Conservation (phyloP, 1,140 invertebrate species). For the Eumaeus atala region DNA sequence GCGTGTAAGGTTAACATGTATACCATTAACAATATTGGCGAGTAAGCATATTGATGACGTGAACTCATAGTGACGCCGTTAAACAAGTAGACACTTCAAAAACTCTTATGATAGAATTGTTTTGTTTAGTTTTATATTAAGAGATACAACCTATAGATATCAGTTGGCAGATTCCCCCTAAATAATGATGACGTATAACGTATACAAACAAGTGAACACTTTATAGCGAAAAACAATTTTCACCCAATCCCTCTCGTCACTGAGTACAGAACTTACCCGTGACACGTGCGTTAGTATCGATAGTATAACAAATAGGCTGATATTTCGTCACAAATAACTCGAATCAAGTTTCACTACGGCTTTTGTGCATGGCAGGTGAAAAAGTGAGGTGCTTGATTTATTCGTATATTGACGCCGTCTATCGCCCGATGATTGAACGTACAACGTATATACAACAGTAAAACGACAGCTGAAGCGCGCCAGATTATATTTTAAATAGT, state of each 20-base stretch:
- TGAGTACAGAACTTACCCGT: constrained; percentile 64
- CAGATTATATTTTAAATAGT: constrained; percentile 15
- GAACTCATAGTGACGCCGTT: too few relatives aligned
- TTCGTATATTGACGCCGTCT: constrained; percentile 65
- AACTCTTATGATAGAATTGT: too few relatives aligned
- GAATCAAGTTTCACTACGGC: constrained; percentile 72
- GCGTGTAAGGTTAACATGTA: too few relatives aligned
- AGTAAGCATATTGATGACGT: too few relatives aligned
- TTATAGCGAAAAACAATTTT: constrained; percentile 50
- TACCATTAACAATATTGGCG: too few relatives aligned
- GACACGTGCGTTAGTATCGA: constrained; percentile 65
- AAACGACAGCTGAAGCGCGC: constrained; percentile 60
- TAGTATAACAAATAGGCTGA: constrained; percentile 73
- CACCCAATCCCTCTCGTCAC: constrained; percentile 66
- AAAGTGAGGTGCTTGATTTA: constrained; percentile 72
- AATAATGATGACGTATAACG: too few relatives aligned
- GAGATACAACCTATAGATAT: too few relatives aligned
- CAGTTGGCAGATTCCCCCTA: too few relatives aligned
- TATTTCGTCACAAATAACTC: constrained; percentile 73
- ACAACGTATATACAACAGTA: constrained; percentile 66
- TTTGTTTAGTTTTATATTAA: too few relatives aligned
- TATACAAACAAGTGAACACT: too few relatives aligned
- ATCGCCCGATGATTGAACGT: constrained; percentile 66
- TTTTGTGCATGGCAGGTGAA: constrained; percentile 74
- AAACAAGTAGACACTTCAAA: too few relatives aligned